These are phyloP conservation scores for Drosophila yakuba DNA, from an alignment of 1,140 invertebrate species.

Conservation along the genomic window DNA sequence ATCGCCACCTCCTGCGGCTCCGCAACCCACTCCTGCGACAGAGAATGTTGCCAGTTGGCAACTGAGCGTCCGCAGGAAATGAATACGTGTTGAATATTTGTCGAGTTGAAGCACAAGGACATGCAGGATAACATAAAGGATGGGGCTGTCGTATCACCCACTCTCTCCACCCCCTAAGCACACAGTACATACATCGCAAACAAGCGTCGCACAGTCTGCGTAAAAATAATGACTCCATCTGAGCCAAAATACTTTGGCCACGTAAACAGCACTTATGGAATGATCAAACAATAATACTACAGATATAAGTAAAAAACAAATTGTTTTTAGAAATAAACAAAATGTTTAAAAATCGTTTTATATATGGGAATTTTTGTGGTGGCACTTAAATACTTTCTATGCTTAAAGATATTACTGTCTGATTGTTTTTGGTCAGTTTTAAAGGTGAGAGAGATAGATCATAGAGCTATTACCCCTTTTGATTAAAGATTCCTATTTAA, in stretches of 20 bases:
- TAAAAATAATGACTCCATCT: constrained; percentile 14
- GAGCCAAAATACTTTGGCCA: neutral
- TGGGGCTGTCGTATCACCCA: constrained; percentile 42
- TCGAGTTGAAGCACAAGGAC: constrained; percentile 81
- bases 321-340: neutral
- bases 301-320: too few relatives aligned
- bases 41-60: constrained; percentile 78
- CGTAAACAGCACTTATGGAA: neutral
- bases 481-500: neutral
- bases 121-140: constrained; percentile 46
- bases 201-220: constrained; percentile 25
- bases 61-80: constrained; percentile 80
- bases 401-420: neutral
- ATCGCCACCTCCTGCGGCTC: constrained; percentile 5
- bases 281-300: neutral
- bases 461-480: neutral
- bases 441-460: too few relatives aligned
- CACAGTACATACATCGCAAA: constrained; percentile 46
- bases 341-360: neutral
- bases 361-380: too few relatives aligned
- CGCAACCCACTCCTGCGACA: constrained; percentile 10
- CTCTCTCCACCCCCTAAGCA: constrained; percentile 38
- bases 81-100: constrained; percentile 83
- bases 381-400: too few relatives aligned
- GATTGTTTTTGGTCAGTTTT: too few relatives aligned